These are phyloP conservation scores for Leptopilina syphax DNA, from an alignment of 2,888 invertebrate species.

Conservation along the genomic window DNA sequence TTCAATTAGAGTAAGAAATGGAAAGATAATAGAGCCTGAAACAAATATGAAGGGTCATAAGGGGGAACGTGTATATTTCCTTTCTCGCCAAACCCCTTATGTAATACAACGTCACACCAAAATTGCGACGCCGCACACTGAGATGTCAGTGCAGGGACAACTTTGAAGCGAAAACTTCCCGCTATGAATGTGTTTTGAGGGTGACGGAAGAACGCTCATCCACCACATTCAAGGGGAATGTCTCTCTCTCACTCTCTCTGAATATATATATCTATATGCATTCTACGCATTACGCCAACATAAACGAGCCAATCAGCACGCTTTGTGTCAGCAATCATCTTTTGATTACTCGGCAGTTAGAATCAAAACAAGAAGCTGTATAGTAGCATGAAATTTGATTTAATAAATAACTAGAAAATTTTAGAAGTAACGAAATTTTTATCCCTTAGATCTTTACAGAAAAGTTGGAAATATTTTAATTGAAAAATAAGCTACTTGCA, in stretches of 20 bases:
- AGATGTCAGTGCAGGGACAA: conserved; percentile 20
- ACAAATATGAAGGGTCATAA: not conserved
- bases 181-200: conserved; percentile 52
- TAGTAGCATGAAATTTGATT: too few relatives aligned
- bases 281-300: conserved; percentile 60
- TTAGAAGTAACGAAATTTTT: too few relatives aligned
- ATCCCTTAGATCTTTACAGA: too few relatives aligned
- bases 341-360: conserved; percentile 70
- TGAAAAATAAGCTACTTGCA: too few relatives aligned
- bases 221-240: conserved; percentile 43
- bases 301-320: conserved; percentile 73
- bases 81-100: conserved; percentile 15
- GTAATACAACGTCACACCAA: not conserved
- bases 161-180: conserved; percentile 35
- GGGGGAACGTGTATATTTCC: conserved; percentile 2
- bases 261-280: not conserved
- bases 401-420: too few relatives aligned
- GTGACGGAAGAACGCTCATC: conserved; percentile 22
- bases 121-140: conserved; percentile 19
- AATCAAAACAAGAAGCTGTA: conserved; percentile 57
- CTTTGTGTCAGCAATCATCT: conserved; percentile 71
- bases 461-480: too few relatives aligned
- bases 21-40: not conserved
- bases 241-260: not conserved
- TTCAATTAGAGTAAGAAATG: conserved; percentile 3